Conservation (phyloP, 2,888 invertebrate species). For the Hymenopus coronatus region DNA sequence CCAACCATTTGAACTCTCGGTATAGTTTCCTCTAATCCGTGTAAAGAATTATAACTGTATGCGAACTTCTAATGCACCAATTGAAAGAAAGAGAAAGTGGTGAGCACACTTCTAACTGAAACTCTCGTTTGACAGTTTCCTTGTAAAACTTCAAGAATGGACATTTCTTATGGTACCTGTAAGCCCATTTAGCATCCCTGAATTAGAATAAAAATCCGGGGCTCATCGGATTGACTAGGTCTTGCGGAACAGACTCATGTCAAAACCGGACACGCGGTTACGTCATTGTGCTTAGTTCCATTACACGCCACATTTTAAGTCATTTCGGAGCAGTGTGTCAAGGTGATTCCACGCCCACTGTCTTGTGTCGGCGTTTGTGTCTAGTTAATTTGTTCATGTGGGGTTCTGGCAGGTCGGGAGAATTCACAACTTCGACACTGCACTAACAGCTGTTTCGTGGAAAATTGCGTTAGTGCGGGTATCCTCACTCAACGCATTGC, state of each 20-base stretch:
- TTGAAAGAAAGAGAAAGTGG: neutral
- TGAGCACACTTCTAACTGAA: neutral
- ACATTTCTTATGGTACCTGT: neutral
- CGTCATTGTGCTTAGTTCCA: neutral
- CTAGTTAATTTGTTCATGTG: neutral
- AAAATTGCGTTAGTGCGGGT: no score
- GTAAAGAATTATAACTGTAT: no score
- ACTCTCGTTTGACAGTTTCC: neutral
- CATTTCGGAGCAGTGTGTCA: conserved; percentile 4
- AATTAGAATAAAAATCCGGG: neutral
- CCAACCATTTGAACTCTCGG: no score
- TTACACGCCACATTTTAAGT: neutral
- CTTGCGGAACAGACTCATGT: neutral
- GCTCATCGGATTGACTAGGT: neutral
- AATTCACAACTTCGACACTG: no score
- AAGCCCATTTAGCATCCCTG: neutral
- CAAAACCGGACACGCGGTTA: neutral
- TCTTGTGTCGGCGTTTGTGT: neutral
- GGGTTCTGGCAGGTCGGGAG: neutral
- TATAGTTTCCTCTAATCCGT: no score
- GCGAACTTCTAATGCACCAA: no score
- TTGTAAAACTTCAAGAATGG: neutral
- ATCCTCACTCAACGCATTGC: no score
- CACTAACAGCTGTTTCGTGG: no score
- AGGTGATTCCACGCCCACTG: neutral